Evolutionary conservation across 2,888 invertebrate species (phyloP).

Genomic region (Plagiodera versicolora): DNA sequence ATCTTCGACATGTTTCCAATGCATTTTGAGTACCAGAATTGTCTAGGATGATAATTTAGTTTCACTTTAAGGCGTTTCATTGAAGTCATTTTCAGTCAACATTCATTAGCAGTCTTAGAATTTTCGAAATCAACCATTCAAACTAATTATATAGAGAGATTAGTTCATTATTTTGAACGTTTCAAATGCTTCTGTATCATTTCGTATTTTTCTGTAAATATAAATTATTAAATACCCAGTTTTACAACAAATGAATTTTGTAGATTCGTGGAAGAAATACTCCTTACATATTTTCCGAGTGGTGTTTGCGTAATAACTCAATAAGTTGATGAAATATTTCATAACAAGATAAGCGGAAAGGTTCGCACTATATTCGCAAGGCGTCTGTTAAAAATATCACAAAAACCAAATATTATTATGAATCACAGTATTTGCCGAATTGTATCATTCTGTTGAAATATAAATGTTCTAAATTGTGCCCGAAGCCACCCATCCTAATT

Average conservation of each 20-base stretch:
- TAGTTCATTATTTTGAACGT: too few relatives aligned
- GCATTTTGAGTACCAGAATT: conserved; percentile 2
- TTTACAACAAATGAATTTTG: too few relatives aligned
- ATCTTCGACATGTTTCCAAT: neutral
- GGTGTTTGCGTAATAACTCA: too few relatives aligned
- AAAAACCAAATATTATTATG: neutral
- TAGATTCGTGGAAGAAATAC: too few relatives aligned
- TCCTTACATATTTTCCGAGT: too few relatives aligned
- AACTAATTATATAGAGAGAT: neutral
- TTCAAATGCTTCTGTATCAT: too few relatives aligned
- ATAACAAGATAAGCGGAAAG: too few relatives aligned
- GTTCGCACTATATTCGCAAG: neutral
- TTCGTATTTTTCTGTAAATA: too few relatives aligned
- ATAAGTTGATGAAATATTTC: too few relatives aligned
- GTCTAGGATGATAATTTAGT: neutral
- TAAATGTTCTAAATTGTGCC: neutral
- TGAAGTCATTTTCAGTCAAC: neutral
- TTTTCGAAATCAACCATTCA: neutral
- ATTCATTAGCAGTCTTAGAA: neutral
- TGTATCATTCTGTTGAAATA: too few relatives aligned
- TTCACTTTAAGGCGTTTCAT: neutral
- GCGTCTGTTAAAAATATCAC: neutral
- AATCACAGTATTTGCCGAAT: neutral
- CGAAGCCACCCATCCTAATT: neutral
- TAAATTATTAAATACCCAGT: too few relatives aligned